Evolutionary conservation across 2,888 invertebrate genomes (phyloP), one percentile per base, ranked within the genome.

Genomic region (Coecobrya sp.): DNA sequence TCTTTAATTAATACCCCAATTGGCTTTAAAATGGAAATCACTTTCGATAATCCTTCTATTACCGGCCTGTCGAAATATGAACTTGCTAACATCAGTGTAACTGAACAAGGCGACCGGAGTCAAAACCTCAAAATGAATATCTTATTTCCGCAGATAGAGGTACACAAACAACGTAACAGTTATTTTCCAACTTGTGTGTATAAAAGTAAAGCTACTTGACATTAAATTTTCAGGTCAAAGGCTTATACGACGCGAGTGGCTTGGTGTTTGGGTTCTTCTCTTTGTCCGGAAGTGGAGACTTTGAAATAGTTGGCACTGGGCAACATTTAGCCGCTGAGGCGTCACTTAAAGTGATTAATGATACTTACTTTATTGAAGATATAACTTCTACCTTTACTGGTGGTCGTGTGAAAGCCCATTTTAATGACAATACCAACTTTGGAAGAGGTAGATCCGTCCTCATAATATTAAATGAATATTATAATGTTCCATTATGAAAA

Each of bases 181-280:
- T 36, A 4, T n/a, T n/a, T n/a, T n/a, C n/a, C n/a, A n/a, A n/a
- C 10, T 49, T 49, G 49, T 1, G 13, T 1, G 10, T 49, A 7
- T 49, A 11, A 49, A 49, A 13, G 49, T 49, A 11, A 10, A 1
- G 49, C 16, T 82, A 45, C 22, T 22, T 13, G 25, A 42, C 1
- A 27, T 55, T 19, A n/a, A 19, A 13, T 49, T 19, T 86, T 16
- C 49, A 93, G 93, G 76, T 93, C 25, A 93, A 93, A 68, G 93
- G 93, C 11, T 49, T 73, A 3, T 93, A 93, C 52, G 79, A 65
- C 13, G 89, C 93, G 5, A 86, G 76, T 73, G 93, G 93, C 13
- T 91, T 68, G 30, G 81, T 93, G 11, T 93, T 93, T 84, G 89
- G 93, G 7, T 92, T 93, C 49, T 93, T 93, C 65, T 89, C 92